Evolutionary conservation across 2,797 vertebrate species (phyloP).

Genomic region (Clarias pachynema): DNA sequence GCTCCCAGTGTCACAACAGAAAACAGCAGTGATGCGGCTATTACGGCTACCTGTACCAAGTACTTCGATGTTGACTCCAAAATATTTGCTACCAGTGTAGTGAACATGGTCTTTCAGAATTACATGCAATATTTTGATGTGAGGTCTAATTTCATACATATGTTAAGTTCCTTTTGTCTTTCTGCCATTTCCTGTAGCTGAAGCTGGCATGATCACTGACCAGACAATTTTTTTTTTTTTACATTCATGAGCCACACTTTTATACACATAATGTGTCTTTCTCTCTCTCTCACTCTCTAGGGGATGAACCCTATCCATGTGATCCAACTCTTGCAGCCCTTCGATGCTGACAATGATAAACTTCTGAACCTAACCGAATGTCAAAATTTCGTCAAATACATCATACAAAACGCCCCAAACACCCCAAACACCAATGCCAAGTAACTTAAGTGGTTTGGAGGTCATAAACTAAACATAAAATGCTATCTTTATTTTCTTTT

Average conservation of each 20-base stretch:
- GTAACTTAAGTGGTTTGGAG: background rate
- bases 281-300: slow-evolving; percentile 28
- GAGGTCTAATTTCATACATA: too few relatives aligned
- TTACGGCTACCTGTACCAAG: too few relatives aligned
- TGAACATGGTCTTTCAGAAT: too few relatives aligned
- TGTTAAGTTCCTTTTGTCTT: background rate
- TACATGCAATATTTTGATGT: too few relatives aligned
- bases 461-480: background rate
- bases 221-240: background rate
- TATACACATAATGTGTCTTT: background rate
- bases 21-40: too few relatives aligned
- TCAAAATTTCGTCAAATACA: background rate
- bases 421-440: background rate
- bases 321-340: background rate
- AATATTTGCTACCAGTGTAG: too few relatives aligned
- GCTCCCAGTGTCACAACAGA: too few relatives aligned
- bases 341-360: slow-evolving; percentile 29
- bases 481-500: background rate
- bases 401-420: background rate
- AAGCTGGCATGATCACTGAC: background rate
- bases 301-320: background rate
- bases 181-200: background rate
- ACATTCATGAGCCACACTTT: background rate
- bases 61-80: too few relatives aligned
- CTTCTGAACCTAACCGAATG: slow-evolving; percentile 40